Percentiles rank a stretch among this genome's conserved stretches.
Evolutionary conservation across 2,113 vertebrate species (phyloP).

Genomic region (Crotalus tigris): DNA sequence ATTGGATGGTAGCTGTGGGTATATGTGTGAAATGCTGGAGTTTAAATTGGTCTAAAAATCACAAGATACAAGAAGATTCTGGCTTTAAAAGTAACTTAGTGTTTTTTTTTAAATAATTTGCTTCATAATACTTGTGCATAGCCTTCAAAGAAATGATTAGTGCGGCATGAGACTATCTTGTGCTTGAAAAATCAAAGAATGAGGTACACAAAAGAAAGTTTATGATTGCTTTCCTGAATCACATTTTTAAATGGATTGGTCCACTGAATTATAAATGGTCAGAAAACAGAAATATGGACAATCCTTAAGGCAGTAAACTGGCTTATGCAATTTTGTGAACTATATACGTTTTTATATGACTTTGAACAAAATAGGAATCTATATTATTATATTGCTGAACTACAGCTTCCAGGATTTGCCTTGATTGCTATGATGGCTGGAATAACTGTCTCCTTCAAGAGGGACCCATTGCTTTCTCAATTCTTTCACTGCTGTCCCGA

Average conservation of each 20-base stretch:
- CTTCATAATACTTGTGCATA: not conserved
- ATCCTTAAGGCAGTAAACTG: not conserved
- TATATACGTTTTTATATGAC: not conserved
- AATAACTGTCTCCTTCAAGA: not conserved
- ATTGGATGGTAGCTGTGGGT: not conserved
- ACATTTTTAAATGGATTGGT: not conserved
- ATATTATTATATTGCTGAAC: not conserved
- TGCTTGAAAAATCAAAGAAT: not conserved
- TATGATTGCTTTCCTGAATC: not conserved
- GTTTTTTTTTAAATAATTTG: not conserved
- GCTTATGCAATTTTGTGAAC: not conserved
- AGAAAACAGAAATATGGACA: not conserved
- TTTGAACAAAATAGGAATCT: not conserved
- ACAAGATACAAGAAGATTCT: not conserved
- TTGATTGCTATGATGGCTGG: not conserved
- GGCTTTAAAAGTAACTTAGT: not conserved
- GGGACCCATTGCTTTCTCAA: not conserved
- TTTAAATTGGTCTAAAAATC: not conserved
- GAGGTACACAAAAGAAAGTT: too few species aligned
- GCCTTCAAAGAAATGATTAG: not conserved
- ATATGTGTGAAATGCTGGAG: too few species aligned
- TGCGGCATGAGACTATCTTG: not conserved
- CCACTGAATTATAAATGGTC: not conserved
- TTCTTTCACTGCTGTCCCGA: not conserved
- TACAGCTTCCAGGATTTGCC: not conserved